Evolutionary conservation across 2,797 vertebrate genomes (phyloP).

Genomic region (Chelon labrosus): DNA sequence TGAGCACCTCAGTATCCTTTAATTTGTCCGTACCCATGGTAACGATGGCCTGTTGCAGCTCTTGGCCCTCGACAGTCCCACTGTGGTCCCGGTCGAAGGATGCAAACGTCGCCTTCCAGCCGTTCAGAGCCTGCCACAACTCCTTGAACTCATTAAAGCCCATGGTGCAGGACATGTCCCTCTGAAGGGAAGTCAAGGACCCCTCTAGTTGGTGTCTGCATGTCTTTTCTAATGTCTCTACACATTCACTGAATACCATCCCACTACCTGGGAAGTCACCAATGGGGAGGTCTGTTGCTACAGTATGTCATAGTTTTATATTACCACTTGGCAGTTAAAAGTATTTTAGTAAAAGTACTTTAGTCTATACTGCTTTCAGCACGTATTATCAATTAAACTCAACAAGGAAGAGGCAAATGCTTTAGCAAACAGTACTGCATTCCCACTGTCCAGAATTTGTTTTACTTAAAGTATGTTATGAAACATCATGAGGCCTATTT

Average conservation of each 20-base stretch:
- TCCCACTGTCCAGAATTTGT: too few relatives aligned
- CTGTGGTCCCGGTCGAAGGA: constrained; percentile 88
- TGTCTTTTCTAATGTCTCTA: neutral
- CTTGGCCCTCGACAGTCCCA: constrained; percentile 88
- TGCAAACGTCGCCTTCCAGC: constrained; percentile 89
- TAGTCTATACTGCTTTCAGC: too few relatives aligned
- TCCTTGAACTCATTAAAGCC: constrained; percentile 93
- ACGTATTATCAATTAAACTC: neutral
- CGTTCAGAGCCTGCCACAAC: constrained; percentile 85
- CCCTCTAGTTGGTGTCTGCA: neutral
- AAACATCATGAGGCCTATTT: too few relatives aligned
- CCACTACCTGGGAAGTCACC: too few relatives aligned
- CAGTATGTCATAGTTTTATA: too few relatives aligned
- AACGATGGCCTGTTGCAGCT: constrained; percentile 87
- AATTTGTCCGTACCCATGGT: constrained; percentile 81
- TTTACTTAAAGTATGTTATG: too few relatives aligned
- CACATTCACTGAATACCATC: neutral
- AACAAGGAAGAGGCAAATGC: neutral
- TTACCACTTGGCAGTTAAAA: too few relatives aligned
- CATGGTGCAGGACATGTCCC: constrained; percentile 89
- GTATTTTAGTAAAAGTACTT: too few relatives aligned
- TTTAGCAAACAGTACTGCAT: neutral
- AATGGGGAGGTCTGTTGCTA: too few relatives aligned
- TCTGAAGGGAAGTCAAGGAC: constrained; percentile 80
- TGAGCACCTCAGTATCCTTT: neutral